Evolutionary conservation across 2,113 vertebrate species (phyloP).

Genomic region (Sylvilagus bachmani): DNA sequence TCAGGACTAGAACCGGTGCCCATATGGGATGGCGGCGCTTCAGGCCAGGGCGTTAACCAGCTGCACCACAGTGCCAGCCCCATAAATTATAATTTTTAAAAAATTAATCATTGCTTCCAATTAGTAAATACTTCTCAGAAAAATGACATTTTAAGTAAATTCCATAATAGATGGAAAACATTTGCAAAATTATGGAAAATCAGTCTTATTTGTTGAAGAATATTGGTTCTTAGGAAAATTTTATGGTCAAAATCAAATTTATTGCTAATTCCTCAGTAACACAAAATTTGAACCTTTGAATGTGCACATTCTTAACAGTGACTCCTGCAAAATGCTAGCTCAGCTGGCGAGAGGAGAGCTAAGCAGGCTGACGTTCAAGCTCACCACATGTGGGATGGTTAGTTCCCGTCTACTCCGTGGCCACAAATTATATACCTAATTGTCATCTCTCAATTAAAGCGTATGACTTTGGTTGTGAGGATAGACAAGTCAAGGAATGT

Average conservation of each 20-base stretch:
- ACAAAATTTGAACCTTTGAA: slow-evolving; percentile 26
- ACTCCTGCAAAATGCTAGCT: background rate
- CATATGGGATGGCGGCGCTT: no score
- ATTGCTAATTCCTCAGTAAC: background rate
- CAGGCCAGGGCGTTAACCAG: no score
- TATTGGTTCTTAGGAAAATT: slow-evolving; percentile 2
- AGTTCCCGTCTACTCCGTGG: slow-evolving; percentile 42
- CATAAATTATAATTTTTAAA: background rate
- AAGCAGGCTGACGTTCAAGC: slow-evolving; percentile 21
- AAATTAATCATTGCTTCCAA: slow-evolving; percentile 5
- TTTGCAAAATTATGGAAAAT: background rate
- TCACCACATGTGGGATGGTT: slow-evolving; percentile 3
- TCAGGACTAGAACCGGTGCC: no score
- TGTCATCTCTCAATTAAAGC: slow-evolving; percentile 66
- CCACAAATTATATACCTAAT: slow-evolving; percentile 73
- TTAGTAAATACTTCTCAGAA: background rate
- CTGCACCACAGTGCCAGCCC: no score
- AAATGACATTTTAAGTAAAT: background rate
- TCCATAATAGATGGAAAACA: background rate
- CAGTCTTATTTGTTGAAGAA: background rate
- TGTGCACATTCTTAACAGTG: background rate
- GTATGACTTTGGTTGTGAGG: slow-evolving; percentile 44
- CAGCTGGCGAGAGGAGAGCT: slow-evolving; percentile 3
- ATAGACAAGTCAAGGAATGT: slow-evolving; percentile 32
- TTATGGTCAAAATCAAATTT: background rate